phyloP scores from a whole-genome alignment of 1,140 invertebrate species.

The Popillia japonica region DNA sequence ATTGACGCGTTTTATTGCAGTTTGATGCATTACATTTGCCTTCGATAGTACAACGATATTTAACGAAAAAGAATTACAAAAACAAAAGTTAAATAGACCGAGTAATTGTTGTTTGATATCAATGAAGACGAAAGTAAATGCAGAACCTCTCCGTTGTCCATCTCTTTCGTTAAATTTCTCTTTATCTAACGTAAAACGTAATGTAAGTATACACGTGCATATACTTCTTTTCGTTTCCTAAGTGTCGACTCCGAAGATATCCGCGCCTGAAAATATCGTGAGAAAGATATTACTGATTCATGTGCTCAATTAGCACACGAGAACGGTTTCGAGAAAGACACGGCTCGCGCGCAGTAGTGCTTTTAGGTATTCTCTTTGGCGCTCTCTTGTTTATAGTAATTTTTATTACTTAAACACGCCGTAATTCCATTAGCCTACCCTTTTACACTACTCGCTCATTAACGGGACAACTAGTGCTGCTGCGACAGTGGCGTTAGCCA shows the following conservation, averaged over 20 bases:
- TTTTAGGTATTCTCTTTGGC: constrained; percentile 36
- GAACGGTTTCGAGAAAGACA: constrained; percentile 20
- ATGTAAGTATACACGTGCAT: not conserved
- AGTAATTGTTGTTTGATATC: too few relatives aligned
- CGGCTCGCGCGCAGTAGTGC: not conserved
- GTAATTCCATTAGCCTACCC: constrained; percentile 37
- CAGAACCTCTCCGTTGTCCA: too few relatives aligned
- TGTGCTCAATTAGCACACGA: constrained; percentile 36
- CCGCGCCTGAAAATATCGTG: constrained; percentile 36
- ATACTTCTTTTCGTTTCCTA: constrained; percentile 1
- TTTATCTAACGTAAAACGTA: too few relatives aligned
- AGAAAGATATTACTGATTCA: constrained; percentile 39
- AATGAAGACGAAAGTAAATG: too few relatives aligned
- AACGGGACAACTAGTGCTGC: constrained; percentile 13
- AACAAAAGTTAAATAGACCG: too few relatives aligned
- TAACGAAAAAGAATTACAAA: too few relatives aligned
- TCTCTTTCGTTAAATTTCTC: too few relatives aligned
- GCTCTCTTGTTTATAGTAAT: constrained; percentile 38
- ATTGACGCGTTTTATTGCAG: too few relatives aligned
- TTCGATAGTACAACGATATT: too few relatives aligned
- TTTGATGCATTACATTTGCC: too few relatives aligned
- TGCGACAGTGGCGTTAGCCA: not conserved
- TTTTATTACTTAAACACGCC: constrained; percentile 36
- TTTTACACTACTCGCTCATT: constrained; percentile 30
- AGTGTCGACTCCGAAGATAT: constrained; percentile 10